A percentile compares a stretch with the other conserved stretches of the same genome.
These are phyloP conservation scores for Cantharis rufa DNA, from an alignment of 2,888 invertebrate species.

Conservation along the genomic window DNA sequence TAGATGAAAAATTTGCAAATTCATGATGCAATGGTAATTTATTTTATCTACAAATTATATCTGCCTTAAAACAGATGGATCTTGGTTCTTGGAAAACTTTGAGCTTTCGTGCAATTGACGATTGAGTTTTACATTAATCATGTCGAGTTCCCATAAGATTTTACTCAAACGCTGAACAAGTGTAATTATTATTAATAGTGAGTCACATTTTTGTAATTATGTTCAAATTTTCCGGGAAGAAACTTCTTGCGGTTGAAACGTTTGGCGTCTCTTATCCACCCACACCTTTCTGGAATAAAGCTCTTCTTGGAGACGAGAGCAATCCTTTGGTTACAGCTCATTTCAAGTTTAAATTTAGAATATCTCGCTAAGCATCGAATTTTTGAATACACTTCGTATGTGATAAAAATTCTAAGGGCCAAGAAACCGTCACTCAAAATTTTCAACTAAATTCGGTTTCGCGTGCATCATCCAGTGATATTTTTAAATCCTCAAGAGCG, in stretches of 20 bases:
- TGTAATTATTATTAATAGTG: conserved; percentile 24
- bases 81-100: conserved; percentile 14
- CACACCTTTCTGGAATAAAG: neutral
- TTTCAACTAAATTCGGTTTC: neutral
- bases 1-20: conserved; percentile 10
- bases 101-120: conserved; percentile 15
- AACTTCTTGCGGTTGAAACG: conserved; percentile 4
- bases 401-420: neutral
- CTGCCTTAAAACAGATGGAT: conserved; percentile 14
- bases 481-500: neutral
- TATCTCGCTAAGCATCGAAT: neutral
- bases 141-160: neutral
- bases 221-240: conserved; percentile 10
- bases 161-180: conserved; percentile 10
- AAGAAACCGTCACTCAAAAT: neutral
- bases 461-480: neutral
- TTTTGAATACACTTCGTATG: neutral
- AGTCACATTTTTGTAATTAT: conserved; percentile 19
- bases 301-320: neutral
- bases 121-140: conserved; percentile 9
- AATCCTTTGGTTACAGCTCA: neutral
- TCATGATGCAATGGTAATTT: conserved; percentile 22
- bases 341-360: neutral
- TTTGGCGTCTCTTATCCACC: neutral
- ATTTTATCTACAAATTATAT: conserved; percentile 25